Percentiles rank a stretch among this genome's conserved stretches.
Conservation (phyloP, 2,888 invertebrate genomes). For the Heliconius aoede region DNA sequence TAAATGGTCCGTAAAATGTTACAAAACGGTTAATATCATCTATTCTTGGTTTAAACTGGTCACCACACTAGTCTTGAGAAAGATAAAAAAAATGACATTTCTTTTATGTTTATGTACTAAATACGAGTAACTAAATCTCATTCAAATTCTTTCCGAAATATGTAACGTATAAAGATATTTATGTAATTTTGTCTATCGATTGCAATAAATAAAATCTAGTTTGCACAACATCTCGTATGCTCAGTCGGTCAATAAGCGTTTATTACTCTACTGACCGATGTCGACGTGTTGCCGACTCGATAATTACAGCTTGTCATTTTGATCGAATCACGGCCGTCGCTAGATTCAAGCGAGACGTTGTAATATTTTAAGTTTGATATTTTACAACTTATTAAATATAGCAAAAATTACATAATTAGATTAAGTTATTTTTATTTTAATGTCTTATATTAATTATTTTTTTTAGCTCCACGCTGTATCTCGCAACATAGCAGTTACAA, state of each 20-base stretch:
- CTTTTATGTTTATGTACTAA: neutral
- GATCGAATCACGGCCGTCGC: constrained; percentile 45
- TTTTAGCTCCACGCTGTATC: too few species aligned
- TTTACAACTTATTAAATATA: neutral
- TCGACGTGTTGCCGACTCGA: constrained; percentile 60
- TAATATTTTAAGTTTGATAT: neutral
- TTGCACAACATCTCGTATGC: constrained; percentile 40
- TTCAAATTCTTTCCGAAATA: neutral
- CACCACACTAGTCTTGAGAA: too few species aligned
- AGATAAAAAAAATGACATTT: too few species aligned
- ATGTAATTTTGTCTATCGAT: constrained; percentile 19
- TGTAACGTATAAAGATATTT: neutral
- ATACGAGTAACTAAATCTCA: neutral
- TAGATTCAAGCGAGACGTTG: constrained; percentile 31
- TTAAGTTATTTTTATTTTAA: neutral
- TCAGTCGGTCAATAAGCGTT: constrained; percentile 47
- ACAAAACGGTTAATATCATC: too few species aligned
- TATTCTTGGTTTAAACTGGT: too few species aligned
- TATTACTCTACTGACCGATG: constrained; percentile 59
- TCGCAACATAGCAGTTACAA: neutral
- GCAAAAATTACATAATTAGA: neutral
- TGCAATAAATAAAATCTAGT: constrained; percentile 42
- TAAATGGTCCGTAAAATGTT: too few species aligned
- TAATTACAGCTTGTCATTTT: constrained; percentile 60
- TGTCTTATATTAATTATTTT: too few species aligned